Evolutionary conservation across 2,888 invertebrate genomes (phyloP), one percentile per base, ranked within the genome.

Genomic region (Tetanocera ferruginea): DNA sequence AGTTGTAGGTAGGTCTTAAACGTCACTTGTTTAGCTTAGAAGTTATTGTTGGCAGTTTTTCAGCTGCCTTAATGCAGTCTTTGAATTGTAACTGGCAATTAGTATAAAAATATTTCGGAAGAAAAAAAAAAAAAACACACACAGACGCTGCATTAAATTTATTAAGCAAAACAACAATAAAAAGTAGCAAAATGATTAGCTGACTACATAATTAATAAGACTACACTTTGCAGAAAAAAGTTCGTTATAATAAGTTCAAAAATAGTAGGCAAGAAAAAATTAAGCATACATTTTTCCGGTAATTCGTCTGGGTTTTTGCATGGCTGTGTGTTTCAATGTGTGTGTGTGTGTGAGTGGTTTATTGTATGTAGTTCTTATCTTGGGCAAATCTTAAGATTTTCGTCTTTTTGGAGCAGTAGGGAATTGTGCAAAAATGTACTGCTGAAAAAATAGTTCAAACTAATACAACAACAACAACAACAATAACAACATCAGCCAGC

Each of bases 401-500:
- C n/a, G 19, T 70, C 25, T 70, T 55, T 23, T 55, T 23, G 51
- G 69, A 23, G 28, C 11, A 23, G 49, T 37, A 14, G 43, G 69
- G 23, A 51, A 23, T 52, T 52, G 57, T 60, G 57, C 23, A 60
- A 60, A 60, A 23, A 23, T 60, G 57, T 3, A 43, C 11, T 43
- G 57, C 25, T 28, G 6, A 25, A 69, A 51, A 69, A 69, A 51
- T 49, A 19, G 69, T 51, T 69, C 69, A 49, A 49, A 51, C 69
- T 23, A 69, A 69, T 17, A 69, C 49, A 43, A 49, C 23, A 69
- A 67, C n/a, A 37, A 66, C n/a, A n/a, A n/a, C n/a, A n/a, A n/a
- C n/a, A n/a, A 0, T 8, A 67, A 51, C 49, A 49, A 51, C 17
- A 51, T 23, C 11, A 23, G 28, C 51, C 43, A 69, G 4, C 0